Conservation (phyloP, 2,888 invertebrate genomes). For the Hartigia nigra region DNA sequence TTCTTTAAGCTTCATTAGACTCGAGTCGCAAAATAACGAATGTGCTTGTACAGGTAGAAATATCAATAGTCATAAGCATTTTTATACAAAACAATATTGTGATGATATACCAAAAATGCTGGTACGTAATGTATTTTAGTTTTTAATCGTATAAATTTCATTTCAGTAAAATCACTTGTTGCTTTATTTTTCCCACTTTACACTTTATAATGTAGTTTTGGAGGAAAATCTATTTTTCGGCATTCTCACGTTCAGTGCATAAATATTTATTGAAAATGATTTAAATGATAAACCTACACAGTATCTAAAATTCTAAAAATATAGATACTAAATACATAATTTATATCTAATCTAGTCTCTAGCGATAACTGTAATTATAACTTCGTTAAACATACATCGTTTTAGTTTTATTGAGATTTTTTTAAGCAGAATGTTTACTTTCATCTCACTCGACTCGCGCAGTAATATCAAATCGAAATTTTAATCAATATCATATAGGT, state of each 20-base stretch:
- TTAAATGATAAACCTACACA: neutral
- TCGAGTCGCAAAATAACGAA: conserved; percentile 1
- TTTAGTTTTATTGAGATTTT: neutral
- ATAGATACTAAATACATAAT: neutral
- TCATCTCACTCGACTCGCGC: neutral
- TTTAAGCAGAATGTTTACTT: neutral
- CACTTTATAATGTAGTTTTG: neutral
- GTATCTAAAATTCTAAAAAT: neutral
- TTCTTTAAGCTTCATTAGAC: neutral
- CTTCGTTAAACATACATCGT: neutral
- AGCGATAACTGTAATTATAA: neutral
- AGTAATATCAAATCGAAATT: neutral
- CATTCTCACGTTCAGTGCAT: neutral
- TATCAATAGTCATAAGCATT: conserved; percentile 42
- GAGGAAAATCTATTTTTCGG: neutral
- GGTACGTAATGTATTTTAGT: conserved; percentile 52
- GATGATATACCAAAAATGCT: conserved; percentile 48
- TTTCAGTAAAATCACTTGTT: conserved; percentile 34
- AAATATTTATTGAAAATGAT: neutral
- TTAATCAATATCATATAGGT: neutral
- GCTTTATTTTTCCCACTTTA: neutral
- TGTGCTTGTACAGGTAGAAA: conserved; percentile 10
- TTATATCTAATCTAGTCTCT: neutral
- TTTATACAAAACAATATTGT: conserved; percentile 47
- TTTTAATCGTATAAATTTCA: conserved; percentile 54